phyloP scores from a whole-genome alignment of 2,888 invertebrate species.

The Drosophila pegasa region DNA sequence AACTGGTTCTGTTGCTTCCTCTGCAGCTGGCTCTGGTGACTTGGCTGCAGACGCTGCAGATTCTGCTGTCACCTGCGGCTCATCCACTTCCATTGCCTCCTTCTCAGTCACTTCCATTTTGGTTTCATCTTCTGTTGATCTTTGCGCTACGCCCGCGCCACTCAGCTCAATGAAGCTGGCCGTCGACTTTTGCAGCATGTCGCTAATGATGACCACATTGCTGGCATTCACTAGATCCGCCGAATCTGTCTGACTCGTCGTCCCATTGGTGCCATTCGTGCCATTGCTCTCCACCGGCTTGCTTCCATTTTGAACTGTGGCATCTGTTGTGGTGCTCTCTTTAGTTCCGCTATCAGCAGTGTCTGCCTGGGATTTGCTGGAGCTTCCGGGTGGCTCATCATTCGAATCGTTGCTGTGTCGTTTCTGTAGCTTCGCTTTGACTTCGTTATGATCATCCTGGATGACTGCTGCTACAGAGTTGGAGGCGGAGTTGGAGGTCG shows the following conservation, averaged over 20 bases:
- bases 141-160: slow-evolving; percentile 12
- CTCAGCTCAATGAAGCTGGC: slow-evolving; percentile 78
- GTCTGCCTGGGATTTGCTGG: slow-evolving; percentile 29
- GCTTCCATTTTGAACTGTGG: slow-evolving; percentile 41
- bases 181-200: slow-evolving; percentile 78
- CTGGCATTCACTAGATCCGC: slow-evolving; percentile 26
- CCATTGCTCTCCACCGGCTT: slow-evolving; percentile 37
- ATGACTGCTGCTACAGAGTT: slow-evolving; percentile 33
- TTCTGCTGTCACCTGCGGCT: not conserved
- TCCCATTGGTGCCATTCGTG: slow-evolving; percentile 38
- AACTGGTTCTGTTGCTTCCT: not conserved
- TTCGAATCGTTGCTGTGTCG: slow-evolving; percentile 93
- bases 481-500: slow-evolving; percentile 36
- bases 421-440: slow-evolving; percentile 83
- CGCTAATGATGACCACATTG: slow-evolving; percentile 77
- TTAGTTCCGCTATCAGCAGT: slow-evolving; percentile 9
- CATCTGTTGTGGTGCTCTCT: slow-evolving; percentile 30
- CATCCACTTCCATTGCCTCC: not conserved
- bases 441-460: slow-evolving; percentile 87
- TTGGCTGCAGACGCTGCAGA: not conserved
- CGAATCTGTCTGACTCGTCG: slow-evolving; percentile 10
- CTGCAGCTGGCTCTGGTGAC: not conserved
- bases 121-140: not conserved
- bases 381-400: slow-evolving; percentile 86
- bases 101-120: not conserved